These are phyloP conservation scores for Otolemur garnettii DNA, from an alignment of 2,113 vertebrate species.

Conservation along the genomic window DNA sequence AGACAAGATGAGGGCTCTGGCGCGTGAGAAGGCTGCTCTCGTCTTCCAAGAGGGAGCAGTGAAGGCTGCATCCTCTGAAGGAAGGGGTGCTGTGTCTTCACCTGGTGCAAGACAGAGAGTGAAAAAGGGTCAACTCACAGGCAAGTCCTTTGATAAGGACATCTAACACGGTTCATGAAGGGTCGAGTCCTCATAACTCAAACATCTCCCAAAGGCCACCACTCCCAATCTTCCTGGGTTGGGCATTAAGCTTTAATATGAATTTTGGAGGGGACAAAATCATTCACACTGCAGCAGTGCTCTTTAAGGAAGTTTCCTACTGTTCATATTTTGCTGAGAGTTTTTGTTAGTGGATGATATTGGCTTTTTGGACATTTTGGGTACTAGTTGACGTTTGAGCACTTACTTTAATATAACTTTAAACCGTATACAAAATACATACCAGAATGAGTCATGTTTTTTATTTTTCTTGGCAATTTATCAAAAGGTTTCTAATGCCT, in stretches of 20 bases:
- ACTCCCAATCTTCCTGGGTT: not conserved
- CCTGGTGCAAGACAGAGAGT: not conserved
- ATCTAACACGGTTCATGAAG: not conserved
- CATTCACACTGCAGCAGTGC: not conserved
- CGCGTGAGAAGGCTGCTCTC: not conserved
- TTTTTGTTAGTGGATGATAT: not conserved
- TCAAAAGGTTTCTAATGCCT: not conserved
- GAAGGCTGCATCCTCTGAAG: not conserved
- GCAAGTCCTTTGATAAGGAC: not conserved
- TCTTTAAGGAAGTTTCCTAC: not conserved
- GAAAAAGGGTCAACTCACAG: not conserved
- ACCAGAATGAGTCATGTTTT: not conserved
- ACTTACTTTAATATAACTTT: not conserved
- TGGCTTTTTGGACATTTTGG: slow-evolving; percentile 28
- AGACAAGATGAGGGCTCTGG: not conserved
- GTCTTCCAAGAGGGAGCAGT: not conserved
- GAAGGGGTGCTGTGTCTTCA: not conserved
- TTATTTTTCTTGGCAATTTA: slow-evolving; percentile 10
- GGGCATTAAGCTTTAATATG: not conserved
- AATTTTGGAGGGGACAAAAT: not conserved
- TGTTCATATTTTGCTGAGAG: slow-evolving; percentile 19
- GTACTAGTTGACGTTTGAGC: not conserved
- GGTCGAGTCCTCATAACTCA: not conserved
- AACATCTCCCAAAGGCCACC: not conserved
- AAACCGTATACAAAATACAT: not conserved